These are phyloP conservation scores for Thymelicus sylvestris DNA, from an alignment of 2,888 invertebrate genomes.

Conservation along the genomic window DNA sequence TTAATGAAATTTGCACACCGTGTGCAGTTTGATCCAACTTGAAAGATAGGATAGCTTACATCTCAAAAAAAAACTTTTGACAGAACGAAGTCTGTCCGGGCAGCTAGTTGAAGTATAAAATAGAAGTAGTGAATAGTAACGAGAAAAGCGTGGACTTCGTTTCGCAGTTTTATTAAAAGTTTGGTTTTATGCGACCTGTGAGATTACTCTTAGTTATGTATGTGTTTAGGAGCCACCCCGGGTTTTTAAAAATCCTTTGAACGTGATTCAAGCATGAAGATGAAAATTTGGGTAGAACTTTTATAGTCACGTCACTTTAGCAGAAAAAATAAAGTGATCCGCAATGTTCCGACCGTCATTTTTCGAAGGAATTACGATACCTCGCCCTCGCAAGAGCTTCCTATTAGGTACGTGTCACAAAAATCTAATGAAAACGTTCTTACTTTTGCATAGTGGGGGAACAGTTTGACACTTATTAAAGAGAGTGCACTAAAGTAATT, in stretches of 20 bases:
- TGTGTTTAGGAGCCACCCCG: conserved; percentile 24
- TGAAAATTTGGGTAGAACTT: conserved; percentile 24
- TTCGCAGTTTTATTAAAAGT: conserved; percentile 26
- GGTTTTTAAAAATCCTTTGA: conserved; percentile 26
- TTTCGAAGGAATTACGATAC: conserved; percentile 15
- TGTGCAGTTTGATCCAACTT: too few relatives aligned
- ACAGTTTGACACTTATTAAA: too few relatives aligned
- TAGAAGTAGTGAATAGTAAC: too few relatives aligned
- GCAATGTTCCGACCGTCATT: conserved; percentile 8
- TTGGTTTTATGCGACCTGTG: conserved; percentile 18
- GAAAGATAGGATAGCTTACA: too few relatives aligned
- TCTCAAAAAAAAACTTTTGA: too few relatives aligned
- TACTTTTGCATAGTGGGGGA: not conserved
- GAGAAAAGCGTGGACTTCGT: conserved; percentile 14
- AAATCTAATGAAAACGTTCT: not conserved
- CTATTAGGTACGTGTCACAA: not conserved
- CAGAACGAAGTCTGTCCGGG: too few relatives aligned
- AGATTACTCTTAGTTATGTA: conserved; percentile 23
- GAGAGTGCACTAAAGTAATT: too few relatives aligned
- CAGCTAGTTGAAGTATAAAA: too few relatives aligned
- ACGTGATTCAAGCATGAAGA: conserved; percentile 29
- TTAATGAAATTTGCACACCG: too few relatives aligned
- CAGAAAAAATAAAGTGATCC: conserved; percentile 28
- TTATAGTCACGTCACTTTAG: conserved; percentile 28
- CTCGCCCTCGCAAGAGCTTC: not conserved